Base-by-base conservation (phyloP, 2,113 vertebrate genomes). In the Charina bottae region DNA sequence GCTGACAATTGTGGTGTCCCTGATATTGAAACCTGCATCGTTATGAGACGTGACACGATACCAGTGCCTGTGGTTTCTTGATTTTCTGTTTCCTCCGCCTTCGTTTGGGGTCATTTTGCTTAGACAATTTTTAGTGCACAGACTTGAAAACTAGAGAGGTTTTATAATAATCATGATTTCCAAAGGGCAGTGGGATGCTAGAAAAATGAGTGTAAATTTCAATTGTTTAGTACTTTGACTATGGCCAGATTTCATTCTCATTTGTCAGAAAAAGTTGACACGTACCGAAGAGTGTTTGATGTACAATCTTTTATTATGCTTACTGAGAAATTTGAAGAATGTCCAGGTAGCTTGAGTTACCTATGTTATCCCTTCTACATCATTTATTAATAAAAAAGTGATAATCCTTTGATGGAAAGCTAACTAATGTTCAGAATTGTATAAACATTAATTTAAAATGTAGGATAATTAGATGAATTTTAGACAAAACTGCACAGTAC, bases 251-350 rank as follows among this genome's bases (percentile, higher is more conserved):
- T 91, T n/a, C 53, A 21, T 42, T 24, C 33, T 46, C 54, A 72
- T 91, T 91, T 46, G 55, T 24, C 84, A 15, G 83, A 64, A 85
- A 85, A 90, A 2, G 23, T 68, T 91, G 84, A 37, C 60, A 42
- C 86, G 0, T 37, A 37, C n/a, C 13, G 37, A 42, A 55, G 6
- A n/a, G 55, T 26, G 23, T 37, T 23, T 19, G 62, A 12, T 62
- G 85, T 26, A 12, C 24, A 11, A 28, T 10, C 13, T 64, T 55
- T 55, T 33, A 12, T 54, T 46, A 54, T 8, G 24, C 60, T 68
- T 54, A 6, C 46, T 26, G 12, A 33, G 53, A 86, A 55, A 84
- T 49, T 42, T 90, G 26, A 46, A 33, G 42, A 62, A 24, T 26
- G 7, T 24, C 90, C 59, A 24, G 46, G 21, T 53, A 3, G 26